phyloP scores from a whole-genome alignment of 2,113 vertebrate species.

The Rattus rattus region DNA sequence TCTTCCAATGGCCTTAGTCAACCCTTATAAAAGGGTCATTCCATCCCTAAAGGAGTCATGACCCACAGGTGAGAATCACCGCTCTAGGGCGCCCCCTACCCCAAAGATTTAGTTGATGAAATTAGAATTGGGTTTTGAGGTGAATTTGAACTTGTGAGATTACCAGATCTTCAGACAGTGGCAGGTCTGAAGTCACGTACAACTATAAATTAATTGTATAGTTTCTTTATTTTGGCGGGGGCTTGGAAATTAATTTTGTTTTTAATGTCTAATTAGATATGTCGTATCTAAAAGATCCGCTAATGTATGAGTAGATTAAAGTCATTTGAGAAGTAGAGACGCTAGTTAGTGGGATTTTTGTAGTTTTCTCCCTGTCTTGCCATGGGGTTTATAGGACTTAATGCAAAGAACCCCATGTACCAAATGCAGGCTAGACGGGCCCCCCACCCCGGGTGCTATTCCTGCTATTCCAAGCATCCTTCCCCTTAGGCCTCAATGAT shows the following conservation, averaged over 20 bases:
- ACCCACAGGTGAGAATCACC: not conserved
- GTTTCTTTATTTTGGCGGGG: not conserved
- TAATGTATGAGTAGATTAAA: not conserved
- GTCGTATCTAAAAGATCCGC: not conserved
- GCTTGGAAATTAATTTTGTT: not conserved
- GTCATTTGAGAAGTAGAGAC: constrained; percentile 6
- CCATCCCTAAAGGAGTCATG: not conserved
- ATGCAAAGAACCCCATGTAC: not conserved
- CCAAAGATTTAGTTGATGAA: not conserved
- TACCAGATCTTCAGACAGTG: not conserved
- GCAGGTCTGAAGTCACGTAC: not conserved
- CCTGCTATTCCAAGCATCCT: not conserved
- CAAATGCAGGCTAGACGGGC: not conserved
- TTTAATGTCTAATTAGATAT: not conserved
- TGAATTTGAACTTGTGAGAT: constrained; percentile 26
- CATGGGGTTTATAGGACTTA: not conserved
- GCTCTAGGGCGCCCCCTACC: not conserved
- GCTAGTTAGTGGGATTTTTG: not conserved
- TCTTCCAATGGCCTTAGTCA: not conserved
- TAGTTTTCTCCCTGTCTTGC: not conserved
- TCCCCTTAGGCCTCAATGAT: not conserved
- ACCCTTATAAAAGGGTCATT: not conserved
- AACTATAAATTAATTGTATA: not conserved
- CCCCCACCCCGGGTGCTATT: not conserved
- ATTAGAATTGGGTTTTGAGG: constrained; percentile 31